Base-by-base conservation (phyloP, 2,113 vertebrate genomes). In the Otis tarda region DNA sequence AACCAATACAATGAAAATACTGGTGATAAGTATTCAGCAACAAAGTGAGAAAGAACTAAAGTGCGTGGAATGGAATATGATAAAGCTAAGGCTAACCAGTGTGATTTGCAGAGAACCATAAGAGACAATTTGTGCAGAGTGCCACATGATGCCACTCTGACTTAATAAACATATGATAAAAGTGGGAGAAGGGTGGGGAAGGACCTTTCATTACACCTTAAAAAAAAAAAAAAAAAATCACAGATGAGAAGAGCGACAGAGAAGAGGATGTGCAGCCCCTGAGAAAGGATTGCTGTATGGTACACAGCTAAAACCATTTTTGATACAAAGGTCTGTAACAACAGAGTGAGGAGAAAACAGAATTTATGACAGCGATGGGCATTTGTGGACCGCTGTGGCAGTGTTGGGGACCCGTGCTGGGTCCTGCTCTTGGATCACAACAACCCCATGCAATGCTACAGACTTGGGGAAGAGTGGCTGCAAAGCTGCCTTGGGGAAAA, bases 341-440 rank as follows among this genome's bases (percentile, higher is more conserved):
- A 27, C 14, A 18, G 4, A 5, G 28, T 13, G 14, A 8, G 13
- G 17, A 63, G 5, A 41, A 76, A 15, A 30, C 9, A 6, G 9
- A 69, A 39, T 18, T 7, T 1, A 5, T 25, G 56, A 16, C 12
- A 3, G 20, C 7, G 11, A 77, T 63, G 64, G 49, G n/a, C 6
- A 3, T 17, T 47, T 25, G 5, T 9, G 35, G 7, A 33, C 30
- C 6, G 22, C 4, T 1, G 7, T 1, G 11, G n/a, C 21, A 30
- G 2, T 9, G 28, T 9, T 41, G 49, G 12, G 12, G 14, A 8
- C 9, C 33, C 4, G 14, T 13, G 35, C 41, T 41, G 41, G 41
- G 41, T 41, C 41, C 41, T 41, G 41, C 41, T 12, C 41, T 13
- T 41, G 41, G 41, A 12, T 41, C 41, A 41, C 41, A 41, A 41